phyloP scores from a whole-genome alignment of 2,113 vertebrate species.

The Osmerus eperlanus region DNA sequence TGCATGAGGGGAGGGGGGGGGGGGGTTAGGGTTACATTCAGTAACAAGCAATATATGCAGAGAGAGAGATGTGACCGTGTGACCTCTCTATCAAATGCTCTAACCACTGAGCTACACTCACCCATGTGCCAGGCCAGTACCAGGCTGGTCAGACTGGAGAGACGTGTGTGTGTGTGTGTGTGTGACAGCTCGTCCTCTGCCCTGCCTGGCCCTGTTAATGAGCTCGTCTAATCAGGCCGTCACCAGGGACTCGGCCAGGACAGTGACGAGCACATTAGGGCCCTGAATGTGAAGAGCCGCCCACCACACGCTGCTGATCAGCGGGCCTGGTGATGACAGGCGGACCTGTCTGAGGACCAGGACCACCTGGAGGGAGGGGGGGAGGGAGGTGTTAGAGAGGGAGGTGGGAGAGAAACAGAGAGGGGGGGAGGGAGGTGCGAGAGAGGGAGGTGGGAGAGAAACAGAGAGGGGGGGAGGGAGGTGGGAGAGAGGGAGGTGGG shows the following conservation, averaged over 20 bases:
- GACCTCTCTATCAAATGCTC: too few species aligned
- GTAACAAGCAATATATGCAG: too few species aligned
- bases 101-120: too few species aligned
- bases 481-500: background rate
- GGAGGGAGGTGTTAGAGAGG: constrained; percentile 20
- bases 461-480: background rate
- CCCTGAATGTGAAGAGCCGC: constrained; percentile 62
- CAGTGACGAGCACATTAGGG: constrained; percentile 72
- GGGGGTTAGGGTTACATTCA: too few species aligned
- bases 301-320: constrained; percentile 59
- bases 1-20: too few species aligned
- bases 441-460: background rate
- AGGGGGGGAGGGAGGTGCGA: constrained; percentile 8
- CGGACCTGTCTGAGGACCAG: constrained; percentile 54
- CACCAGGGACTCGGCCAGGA: constrained; percentile 61
- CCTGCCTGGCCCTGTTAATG: constrained; percentile 66
- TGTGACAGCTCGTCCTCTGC: constrained; percentile 66
- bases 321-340: constrained; percentile 67
- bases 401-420: constrained; percentile 11
- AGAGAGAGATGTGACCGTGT: too few species aligned
- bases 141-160: background rate
- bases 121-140: background rate
- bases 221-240: constrained; percentile 72
- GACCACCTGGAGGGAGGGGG: constrained; percentile 2
- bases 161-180: too few species aligned